Conservation (phyloP, 1,140 invertebrate species). For the Heliothis virescens region DNA sequence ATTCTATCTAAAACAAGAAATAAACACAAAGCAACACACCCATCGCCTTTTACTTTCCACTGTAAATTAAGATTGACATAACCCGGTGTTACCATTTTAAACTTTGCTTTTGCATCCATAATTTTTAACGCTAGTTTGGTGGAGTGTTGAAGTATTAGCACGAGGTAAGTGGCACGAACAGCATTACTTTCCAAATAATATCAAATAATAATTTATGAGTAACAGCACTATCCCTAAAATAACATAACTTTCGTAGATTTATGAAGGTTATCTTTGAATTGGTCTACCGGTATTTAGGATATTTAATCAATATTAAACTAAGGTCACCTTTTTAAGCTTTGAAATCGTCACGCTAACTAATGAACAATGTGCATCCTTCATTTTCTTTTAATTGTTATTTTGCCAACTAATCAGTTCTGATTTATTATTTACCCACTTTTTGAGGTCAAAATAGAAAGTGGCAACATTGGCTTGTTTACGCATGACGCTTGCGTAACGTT, state of each 20-base stretch:
- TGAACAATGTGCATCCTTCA: no score
- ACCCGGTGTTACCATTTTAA: slow-evolving; percentile 31
- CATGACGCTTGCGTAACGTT: slow-evolving; percentile 11
- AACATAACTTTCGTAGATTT: no score
- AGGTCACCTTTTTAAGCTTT: no score
- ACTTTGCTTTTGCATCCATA: neutral
- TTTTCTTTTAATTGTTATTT: no score
- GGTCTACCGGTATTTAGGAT: no score
- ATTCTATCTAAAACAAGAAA: slow-evolving; percentile 54
- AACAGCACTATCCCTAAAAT: no score
- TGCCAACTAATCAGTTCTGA: neutral
- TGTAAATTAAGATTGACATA: slow-evolving; percentile 79
- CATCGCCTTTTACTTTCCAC: slow-evolving; percentile 79
- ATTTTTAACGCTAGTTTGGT: neutral
- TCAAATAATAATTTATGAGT: no score
- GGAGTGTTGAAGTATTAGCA: slow-evolving; percentile 1
- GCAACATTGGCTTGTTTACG: slow-evolving; percentile 17
- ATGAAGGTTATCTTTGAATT: no score
- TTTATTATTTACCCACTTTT: neutral
- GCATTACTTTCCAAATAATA: no score
- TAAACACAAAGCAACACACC: slow-evolving; percentile 81
- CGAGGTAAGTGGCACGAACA: no score
- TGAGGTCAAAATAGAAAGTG: neutral
- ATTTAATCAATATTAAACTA: no score
- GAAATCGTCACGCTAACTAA: no score